Conservation (phyloP, 2,113 vertebrate species). For the Notothenia rossii region DNA sequence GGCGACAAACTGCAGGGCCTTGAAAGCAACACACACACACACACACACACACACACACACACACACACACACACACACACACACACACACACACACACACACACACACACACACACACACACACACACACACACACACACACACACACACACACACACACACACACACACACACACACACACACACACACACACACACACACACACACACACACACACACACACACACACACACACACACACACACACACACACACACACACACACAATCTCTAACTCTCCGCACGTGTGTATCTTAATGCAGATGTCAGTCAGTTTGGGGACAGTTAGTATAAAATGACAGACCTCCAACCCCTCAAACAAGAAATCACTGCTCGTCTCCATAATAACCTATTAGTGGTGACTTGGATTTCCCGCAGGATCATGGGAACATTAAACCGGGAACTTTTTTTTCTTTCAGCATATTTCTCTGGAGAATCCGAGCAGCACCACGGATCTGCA, state of each 20-base stretch:
- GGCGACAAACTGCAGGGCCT: slow-evolving; percentile 41
- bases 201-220: not conserved
- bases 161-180: too few species aligned
- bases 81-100: not conserved
- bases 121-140: too few species aligned
- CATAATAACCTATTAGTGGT: slow-evolving; percentile 58
- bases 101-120: too few species aligned
- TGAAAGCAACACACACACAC: not conserved
- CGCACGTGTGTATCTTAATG: slow-evolving; percentile 17
- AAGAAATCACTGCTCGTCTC: slow-evolving; percentile 51
- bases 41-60: too few species aligned
- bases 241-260: too few species aligned
- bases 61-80: too few species aligned
- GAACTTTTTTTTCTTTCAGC: slow-evolving; percentile 8
- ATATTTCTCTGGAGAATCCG: slow-evolving; percentile 9
- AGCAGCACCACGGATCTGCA: not conserved
- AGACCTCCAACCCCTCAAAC: slow-evolving; percentile 45
- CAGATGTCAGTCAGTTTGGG: slow-evolving; percentile 44
- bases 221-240: too few species aligned
- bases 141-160: not conserved
- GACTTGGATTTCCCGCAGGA: slow-evolving; percentile 61
- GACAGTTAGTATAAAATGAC: slow-evolving; percentile 59
- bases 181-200: too few species aligned
- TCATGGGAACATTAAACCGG: slow-evolving; percentile 52
- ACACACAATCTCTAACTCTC: slow-evolving; percentile 2